Evolutionary conservation across 2,797 vertebrate genomes (phyloP).

Genomic region (Vultur gryphus): DNA sequence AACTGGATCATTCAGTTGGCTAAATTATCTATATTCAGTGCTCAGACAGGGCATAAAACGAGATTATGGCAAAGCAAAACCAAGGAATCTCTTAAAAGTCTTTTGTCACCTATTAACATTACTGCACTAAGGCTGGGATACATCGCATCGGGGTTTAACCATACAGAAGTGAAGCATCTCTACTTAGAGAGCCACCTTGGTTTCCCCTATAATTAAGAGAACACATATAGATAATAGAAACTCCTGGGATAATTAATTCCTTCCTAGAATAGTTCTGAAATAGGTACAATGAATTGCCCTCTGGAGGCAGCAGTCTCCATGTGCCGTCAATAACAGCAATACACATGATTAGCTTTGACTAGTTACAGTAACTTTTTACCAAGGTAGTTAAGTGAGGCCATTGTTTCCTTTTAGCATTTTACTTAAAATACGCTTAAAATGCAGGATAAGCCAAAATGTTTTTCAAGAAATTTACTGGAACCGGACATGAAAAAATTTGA

Average conservation of each 20-base stretch:
- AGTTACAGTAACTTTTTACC: background rate
- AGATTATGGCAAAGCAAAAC: background rate
- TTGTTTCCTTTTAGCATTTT: background rate
- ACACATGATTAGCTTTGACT: background rate
- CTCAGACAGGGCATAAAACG: background rate
- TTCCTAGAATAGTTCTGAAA: background rate
- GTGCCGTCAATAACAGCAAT: background rate
- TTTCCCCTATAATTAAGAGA: background rate
- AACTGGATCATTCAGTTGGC: background rate
- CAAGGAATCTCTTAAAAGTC: background rate
- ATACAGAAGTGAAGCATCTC: background rate
- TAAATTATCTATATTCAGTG: background rate
- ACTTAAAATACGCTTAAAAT: background rate
- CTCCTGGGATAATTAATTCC: background rate
- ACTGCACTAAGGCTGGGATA: background rate
- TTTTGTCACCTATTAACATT: background rate
- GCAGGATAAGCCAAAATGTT: background rate
- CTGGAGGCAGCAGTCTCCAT: background rate
- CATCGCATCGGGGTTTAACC: background rate
- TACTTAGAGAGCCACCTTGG: background rate
- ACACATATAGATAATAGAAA: background rate
- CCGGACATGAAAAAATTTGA: background rate
- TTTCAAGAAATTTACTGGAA: background rate
- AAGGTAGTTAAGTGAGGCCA: background rate
- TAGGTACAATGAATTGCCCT: background rate